Base-by-base conservation (phyloP, 2,113 vertebrate species). In the Prietella phreatophila region DNA sequence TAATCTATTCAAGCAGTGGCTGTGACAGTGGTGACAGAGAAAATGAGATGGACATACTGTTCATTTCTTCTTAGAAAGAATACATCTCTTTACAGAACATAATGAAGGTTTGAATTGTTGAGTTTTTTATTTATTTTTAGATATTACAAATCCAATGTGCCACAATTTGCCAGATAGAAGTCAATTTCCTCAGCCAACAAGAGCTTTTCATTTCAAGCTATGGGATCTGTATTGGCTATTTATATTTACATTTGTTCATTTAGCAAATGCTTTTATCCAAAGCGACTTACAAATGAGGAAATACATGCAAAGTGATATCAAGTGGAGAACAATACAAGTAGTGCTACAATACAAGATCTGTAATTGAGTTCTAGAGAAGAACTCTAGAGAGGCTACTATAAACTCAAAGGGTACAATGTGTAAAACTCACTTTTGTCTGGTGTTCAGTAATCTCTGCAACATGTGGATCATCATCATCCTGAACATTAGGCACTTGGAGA, bases 351-450 rank as follows among this genome's bases (percentile, higher is more conserved):
- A 42, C 42, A 42, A 42, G 42, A 42, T 42, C 4, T 42, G 7
- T 42, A 42, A 42, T 42, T 42, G 42, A 42, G 42, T 42, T 42
- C 42, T 42, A 6, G 42, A 42, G 42, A 42, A 42, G 42, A 42
- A 42, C 42, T 6, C 42, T 42, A 7, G 42, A 42, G 42, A 42
- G 42, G 42, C 42, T 42, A 42, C 5, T 50, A 50, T 10, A 50
- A 8, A 27, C 33, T 22, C 20, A 82, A 2, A 25, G 19, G 33
- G 80, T 82, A 20, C 33, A 82, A 3, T 36, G 30, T 39, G 20
- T 10, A 61, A 58, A 76, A 65, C 87, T 94, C 82, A 94, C 93
- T 93, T 93, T 93, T 20, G 82, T 91, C 88, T 93, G 90, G 42
- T 92, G 89, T 76, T 92, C 73, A 11, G 78, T 81, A 90, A 93